Conservation (phyloP, 2,113 vertebrate genomes). For the Orientallactaga bullata region DNA sequence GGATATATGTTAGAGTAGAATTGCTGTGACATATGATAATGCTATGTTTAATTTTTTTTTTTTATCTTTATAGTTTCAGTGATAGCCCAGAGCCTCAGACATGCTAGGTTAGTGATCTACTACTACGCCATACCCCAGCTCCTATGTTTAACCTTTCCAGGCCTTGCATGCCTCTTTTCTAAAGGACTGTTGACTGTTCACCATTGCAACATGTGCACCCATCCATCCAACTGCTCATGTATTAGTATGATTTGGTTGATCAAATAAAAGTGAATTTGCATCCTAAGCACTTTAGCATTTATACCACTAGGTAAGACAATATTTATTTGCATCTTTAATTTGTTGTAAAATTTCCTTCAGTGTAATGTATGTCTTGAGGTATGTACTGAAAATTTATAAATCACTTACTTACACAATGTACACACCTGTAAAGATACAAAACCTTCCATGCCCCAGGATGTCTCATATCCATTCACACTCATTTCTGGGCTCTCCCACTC, state of each 20-base stretch:
- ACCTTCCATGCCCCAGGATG: background rate
- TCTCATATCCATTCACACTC: background rate
- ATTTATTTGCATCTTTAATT: background rate
- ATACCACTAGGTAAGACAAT: background rate
- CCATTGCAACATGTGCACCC: background rate
- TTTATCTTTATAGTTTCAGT: background rate
- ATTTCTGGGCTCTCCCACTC: background rate
- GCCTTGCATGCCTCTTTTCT: background rate
- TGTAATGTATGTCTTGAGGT: background rate
- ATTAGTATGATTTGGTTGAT: background rate
- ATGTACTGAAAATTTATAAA: background rate
- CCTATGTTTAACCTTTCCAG: background rate
- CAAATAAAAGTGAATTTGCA: background rate
- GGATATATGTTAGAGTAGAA: background rate
- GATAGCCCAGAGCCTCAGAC: background rate
- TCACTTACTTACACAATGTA: background rate
- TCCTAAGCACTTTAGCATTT: background rate
- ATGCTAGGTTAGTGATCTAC: background rate
- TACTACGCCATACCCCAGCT: background rate
- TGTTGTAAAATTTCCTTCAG: background rate
- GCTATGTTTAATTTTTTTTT: background rate
- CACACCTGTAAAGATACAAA: background rate
- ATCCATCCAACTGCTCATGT: background rate
- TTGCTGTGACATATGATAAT: background rate
- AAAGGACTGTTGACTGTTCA: slow-evolving; percentile 2